Evolutionary conservation across 1,140 invertebrate genomes (phyloP), one percentile per base, ranked within the genome.

Genomic region (Vollenhovia emeryi): DNA sequence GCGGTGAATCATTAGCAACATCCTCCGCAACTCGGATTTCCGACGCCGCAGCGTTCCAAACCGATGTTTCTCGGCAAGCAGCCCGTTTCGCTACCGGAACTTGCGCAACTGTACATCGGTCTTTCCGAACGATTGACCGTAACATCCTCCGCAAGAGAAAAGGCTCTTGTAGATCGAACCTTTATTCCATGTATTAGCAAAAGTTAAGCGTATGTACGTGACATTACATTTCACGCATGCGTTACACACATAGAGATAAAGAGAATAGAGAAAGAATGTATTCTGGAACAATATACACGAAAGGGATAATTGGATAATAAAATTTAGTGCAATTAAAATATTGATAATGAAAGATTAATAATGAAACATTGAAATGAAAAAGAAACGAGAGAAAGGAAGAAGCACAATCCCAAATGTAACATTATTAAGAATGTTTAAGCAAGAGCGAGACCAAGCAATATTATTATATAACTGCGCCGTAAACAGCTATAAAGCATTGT

Each of bases 81-180:
- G 64, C 86, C 80, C 57, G 33, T 85, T 60, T 86, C 85, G 74
- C 73, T 86, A 24, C 83, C 50, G 45, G 71, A 84, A 62, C 73
- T 82, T 13, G 84, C 50, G 27, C 87, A 80, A 74, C 87, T 90
- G 73, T 91, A 88, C 59, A 90, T 88, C 36, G 21, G 21, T 13
- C 62, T 69, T 87, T 85, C 88, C 89, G 27, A 90, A 87, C 57
- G 76, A 89, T 82, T 89, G 85, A 66, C 88, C 87, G 59, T 89
- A 79, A 82, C 85, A 91, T 82, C 80, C 78, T 21, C 87, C 79
- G 48, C 11, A 64, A 57, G 66, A 55, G 57, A 75, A 52, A 66
- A 48, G n/a, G n/a, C 40, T 66, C 57, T 79, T 84, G 48, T 76
- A 68, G 75, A 8, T 85, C n/a, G 45, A 84, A 57, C 68, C 48